A percentile compares a stretch with the other conserved stretches of the same genome.
phyloP scores from a whole-genome alignment of 1,140 invertebrate species.

The Drosophila melanogaster region Release_6_plus_ISO1_MT NT_033777.3:26753501-26754000 shows the following conservation, averaged over 20 bases:
- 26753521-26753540: slow-evolving; percentile 29
- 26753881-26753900: slow-evolving; percentile 22
- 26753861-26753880: slow-evolving; percentile 1
- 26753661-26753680: slow-evolving; percentile 33
- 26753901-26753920: slow-evolving; percentile 66
- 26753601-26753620: slow-evolving; percentile 39
- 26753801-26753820: slow-evolving; percentile 39
- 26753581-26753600: slow-evolving; percentile 4
- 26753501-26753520: slow-evolving; percentile 50
- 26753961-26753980: slow-evolving; percentile 57
- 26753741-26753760: slow-evolving; percentile 50
- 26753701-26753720: slow-evolving; percentile 67
- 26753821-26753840: slow-evolving; percentile 54
- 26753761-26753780: slow-evolving; percentile 61
- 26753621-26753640: slow-evolving; percentile 37
- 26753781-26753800: slow-evolving; percentile 74
- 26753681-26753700: slow-evolving; percentile 54
- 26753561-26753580: slow-evolving; percentile 48
- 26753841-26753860: background rate
- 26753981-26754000: slow-evolving; percentile 23
- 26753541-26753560: slow-evolving; percentile 39
- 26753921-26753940: slow-evolving; percentile 74
- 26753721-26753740: slow-evolving; percentile 68
- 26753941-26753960: slow-evolving; percentile 70
- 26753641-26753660: slow-evolving; percentile 59